Evolutionary conservation across 1,140 invertebrate genomes (phyloP).

Genomic region (Trypoxylus dichotomus): DNA sequence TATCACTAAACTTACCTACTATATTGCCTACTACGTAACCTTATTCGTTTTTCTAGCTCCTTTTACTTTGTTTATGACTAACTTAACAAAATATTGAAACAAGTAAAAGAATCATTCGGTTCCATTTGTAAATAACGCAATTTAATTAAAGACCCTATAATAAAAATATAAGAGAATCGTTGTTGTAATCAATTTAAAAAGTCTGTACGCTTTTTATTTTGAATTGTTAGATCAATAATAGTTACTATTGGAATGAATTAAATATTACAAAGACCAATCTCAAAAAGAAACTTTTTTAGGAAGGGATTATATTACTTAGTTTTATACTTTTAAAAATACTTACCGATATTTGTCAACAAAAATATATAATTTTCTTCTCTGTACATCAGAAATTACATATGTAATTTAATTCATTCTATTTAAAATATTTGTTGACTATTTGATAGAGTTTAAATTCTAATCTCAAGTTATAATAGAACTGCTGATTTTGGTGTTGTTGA

Average conservation of each 20-base stretch:
- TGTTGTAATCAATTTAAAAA: neutral
- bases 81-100: too few species aligned
- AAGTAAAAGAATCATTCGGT: neutral
- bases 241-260: slow-evolving; percentile 2
- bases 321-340: too few species aligned
- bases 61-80: neutral
- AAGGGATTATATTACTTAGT: too few species aligned
- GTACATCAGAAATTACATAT: neutral
- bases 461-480: slow-evolving; percentile 18
- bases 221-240: slow-evolving; percentile 1
- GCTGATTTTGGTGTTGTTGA: slow-evolving; percentile 20
- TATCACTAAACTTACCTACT: neutral
- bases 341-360: too few species aligned
- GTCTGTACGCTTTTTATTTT: slow-evolving; percentile 9
- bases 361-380: too few species aligned
- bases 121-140: slow-evolving; percentile 17
- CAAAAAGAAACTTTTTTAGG: too few species aligned
- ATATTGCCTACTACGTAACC: too few species aligned
- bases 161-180: neutral
- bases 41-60: neutral
- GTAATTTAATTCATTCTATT: slow-evolving; percentile 23
- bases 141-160: neutral
- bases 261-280: neutral
- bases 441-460: slow-evolving; percentile 29
- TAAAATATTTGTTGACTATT: slow-evolving; percentile 28